Conservation (phyloP, 2,113 vertebrate species). For the Siphamia tubifer region DNA sequence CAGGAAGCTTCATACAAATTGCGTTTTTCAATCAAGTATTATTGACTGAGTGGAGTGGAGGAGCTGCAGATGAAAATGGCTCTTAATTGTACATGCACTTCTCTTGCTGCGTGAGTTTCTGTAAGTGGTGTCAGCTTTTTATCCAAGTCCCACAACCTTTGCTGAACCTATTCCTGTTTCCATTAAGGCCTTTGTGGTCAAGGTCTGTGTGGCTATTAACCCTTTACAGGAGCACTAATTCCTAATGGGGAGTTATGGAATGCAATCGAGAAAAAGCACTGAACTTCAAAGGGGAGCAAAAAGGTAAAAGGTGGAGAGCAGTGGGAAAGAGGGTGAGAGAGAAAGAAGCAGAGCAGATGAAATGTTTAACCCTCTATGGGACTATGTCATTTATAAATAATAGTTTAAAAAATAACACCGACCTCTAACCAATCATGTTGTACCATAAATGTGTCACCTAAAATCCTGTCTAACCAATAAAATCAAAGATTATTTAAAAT, state of each 20-base stretch:
- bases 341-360: not conserved
- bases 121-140: constrained; percentile 63
- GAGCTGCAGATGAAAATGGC: constrained; percentile 59
- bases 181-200: constrained; percentile 56
- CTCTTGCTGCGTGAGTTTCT: constrained; percentile 21
- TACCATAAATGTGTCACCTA: too few relatives aligned
- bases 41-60: constrained; percentile 50
- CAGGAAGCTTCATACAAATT: constrained; percentile 46
- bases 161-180: constrained; percentile 43
- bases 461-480: too few relatives aligned
- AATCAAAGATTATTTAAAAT: too few relatives aligned
- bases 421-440: too few relatives aligned
- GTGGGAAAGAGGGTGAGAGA: not conserved
- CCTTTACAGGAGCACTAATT: constrained; percentile 34
- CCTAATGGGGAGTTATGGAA: constrained; percentile 49
- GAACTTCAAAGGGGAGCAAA: not conserved
- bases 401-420: too few relatives aligned
- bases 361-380: too few relatives aligned
- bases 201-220: constrained; percentile 62
- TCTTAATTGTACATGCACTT: constrained; percentile 49
- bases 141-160: constrained; percentile 40
- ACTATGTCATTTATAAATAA: too few relatives aligned
- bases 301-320: not conserved
- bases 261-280: not conserved
- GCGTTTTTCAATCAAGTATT: constrained; percentile 48